These are phyloP conservation scores for Graphium colonna DNA, from an alignment of 2,888 invertebrate species.

Conservation along the genomic window DNA sequence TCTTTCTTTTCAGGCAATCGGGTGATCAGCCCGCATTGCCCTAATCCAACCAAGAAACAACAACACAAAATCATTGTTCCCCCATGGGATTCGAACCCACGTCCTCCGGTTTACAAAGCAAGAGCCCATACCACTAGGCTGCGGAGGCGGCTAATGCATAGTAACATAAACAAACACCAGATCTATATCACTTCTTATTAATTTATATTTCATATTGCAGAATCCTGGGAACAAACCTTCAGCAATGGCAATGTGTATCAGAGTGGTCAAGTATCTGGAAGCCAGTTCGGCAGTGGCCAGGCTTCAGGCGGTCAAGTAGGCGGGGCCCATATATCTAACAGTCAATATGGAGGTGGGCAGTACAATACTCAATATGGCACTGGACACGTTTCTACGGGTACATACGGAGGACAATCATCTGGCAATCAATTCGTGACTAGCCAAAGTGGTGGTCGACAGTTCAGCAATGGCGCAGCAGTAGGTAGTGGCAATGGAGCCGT, in stretches of 20 bases:
- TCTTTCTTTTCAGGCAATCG: too few relatives aligned
- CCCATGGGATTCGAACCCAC: too few relatives aligned
- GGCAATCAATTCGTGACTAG: constrained; percentile 20
- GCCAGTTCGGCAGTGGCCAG: constrained; percentile 29
- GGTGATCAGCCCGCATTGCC: too few relatives aligned
- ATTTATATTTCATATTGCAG: constrained; percentile 24
- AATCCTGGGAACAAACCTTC: constrained; percentile 35
- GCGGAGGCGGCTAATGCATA: too few relatives aligned
- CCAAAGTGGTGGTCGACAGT: constrained; percentile 14
- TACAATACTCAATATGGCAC: constrained; percentile 24
- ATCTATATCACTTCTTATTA: too few relatives aligned
- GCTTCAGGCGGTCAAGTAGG: constrained; percentile 32
- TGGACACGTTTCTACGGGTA: constrained; percentile 25
- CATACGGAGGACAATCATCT: constrained; percentile 32
- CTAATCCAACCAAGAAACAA: too few relatives aligned
- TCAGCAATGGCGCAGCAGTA: not conserved
- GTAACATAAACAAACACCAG: too few relatives aligned
- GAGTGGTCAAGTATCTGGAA: constrained; percentile 27
- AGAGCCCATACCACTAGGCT: too few relatives aligned
- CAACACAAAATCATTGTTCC: too few relatives aligned
- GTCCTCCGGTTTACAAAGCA: too few relatives aligned
- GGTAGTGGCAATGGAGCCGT: constrained; percentile 28
- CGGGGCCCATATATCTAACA: constrained; percentile 22
- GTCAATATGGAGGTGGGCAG: constrained; percentile 32
- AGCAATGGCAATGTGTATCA: constrained; percentile 26